phyloP scores from a whole-genome alignment of 37 sponge, comb jelly and placozoan genomes.

The Beroe forskalii region DNA sequence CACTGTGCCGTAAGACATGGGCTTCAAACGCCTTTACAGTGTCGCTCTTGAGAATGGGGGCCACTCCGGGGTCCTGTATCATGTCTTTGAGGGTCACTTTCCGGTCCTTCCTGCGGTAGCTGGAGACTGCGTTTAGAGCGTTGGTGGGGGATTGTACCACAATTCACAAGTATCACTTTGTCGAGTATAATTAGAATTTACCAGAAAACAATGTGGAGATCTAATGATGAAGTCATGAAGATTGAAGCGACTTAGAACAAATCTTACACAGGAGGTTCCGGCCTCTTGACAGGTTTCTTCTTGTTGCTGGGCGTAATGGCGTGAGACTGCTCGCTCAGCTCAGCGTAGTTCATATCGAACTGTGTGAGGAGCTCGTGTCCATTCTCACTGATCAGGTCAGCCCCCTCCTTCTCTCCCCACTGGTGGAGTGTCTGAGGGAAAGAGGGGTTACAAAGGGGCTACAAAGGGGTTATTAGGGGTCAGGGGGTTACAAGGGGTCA shows the following conservation, averaged over 20 bases:
- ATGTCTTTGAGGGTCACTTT: slow-evolving; percentile 50
- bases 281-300: slow-evolving; percentile 53
- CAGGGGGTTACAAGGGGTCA: too few relatives aligned
- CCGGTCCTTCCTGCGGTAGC: slow-evolving; percentile 24
- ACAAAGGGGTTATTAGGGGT: too few relatives aligned
- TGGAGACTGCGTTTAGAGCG: neutral
- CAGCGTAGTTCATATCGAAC: slow-evolving; percentile 23
- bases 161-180: too few relatives aligned
- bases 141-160: too few relatives aligned
- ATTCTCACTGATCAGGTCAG: slow-evolving; percentile 43
- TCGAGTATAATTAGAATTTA: too few relatives aligned
- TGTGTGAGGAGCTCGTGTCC: slow-evolving; percentile 60
- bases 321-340: slow-evolving; percentile 41
- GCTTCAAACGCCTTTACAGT: slow-evolving; percentile 48
- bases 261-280: slow-evolving; percentile 1
- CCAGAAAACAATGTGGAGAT: too few relatives aligned
- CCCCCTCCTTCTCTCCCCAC: slow-evolving; percentile 59
- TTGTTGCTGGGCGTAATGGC: slow-evolving; percentile 61
- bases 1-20: slow-evolving; percentile 22
- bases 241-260: too few relatives aligned
- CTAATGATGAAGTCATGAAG: too few relatives aligned
- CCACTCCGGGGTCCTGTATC: slow-evolving; percentile 48
- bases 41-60: slow-evolving; percentile 59
- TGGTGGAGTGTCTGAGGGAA: slow-evolving; percentile 61
- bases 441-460: neutral